Conservation (phyloP, 2,113 vertebrate genomes). For the Erythrolamprus reginae region DNA sequence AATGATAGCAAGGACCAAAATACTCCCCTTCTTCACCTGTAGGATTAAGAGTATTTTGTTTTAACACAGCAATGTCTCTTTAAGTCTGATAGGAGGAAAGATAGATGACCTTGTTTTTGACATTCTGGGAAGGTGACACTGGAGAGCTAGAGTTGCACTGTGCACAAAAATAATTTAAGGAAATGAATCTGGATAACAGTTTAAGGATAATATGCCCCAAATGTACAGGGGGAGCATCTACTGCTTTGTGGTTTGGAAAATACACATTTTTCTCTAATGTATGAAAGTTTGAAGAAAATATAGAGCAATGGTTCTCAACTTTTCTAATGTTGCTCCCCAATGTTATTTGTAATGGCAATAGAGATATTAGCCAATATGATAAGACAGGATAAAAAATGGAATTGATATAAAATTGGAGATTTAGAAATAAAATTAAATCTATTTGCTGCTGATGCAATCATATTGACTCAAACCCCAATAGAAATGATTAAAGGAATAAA, state of each 20-base stretch:
- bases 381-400: too few relatives aligned
- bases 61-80: neutral
- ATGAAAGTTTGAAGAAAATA: too few relatives aligned
- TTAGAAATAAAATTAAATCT: too few relatives aligned
- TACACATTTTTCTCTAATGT: neutral
- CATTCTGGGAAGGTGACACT: neutral
- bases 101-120: neutral
- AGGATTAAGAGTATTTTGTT: neutral
- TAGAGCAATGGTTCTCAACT: too few relatives aligned
- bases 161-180: neutral
- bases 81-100: neutral
- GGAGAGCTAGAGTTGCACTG: neutral
- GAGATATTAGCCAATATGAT: too few relatives aligned
- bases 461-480: too few relatives aligned
- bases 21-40: neutral
- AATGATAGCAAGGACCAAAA: neutral
- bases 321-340: too few relatives aligned
- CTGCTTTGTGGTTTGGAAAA: neutral
- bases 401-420: too few relatives aligned
- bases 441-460: too few relatives aligned
- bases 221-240: neutral
- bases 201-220: neutral
- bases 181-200: neutral
- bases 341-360: too few relatives aligned
- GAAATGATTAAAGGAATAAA: too few relatives aligned